A percentile compares a stretch with the other conserved stretches of the same genome.
phyloP scores from a whole-genome alignment of 2,797 vertebrate species.

The Eulemur coronatus region DNA sequence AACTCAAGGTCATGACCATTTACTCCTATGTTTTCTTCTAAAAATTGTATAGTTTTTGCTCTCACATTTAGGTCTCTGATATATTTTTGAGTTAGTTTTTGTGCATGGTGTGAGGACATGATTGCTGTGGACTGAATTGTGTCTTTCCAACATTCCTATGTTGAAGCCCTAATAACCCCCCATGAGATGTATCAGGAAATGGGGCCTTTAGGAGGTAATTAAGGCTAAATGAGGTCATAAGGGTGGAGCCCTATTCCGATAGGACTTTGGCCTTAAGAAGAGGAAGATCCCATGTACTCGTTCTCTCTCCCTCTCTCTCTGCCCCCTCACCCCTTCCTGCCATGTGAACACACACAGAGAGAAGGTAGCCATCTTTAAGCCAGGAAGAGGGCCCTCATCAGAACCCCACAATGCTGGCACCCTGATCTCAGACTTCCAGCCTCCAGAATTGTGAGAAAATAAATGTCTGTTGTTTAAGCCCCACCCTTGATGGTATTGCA shows the following conservation, averaged over 20 bases:
- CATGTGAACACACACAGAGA: not conserved
- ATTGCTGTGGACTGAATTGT: not conserved
- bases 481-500: not conserved
- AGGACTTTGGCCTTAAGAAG: not conserved
- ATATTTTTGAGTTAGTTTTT: constrained; percentile 29
- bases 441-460: not conserved
- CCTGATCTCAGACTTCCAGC: not conserved
- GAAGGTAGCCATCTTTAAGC: not conserved
- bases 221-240: not conserved
- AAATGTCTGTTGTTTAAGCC: not conserved
- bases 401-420: not conserved
- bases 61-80: not conserved
- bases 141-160: not conserved
- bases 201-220: not conserved
- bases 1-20: not conserved
- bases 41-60: not conserved
- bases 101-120: not conserved
- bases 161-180: not conserved
- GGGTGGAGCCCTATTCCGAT: not conserved
- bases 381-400: not conserved
- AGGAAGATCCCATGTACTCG: not conserved
- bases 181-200: not conserved
- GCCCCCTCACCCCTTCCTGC: not conserved
- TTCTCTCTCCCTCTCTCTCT: not conserved
- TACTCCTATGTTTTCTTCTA: not conserved